A percentile compares a stretch with the other conserved stretches of the same genome.
phyloP scores from a whole-genome alignment of 2,888 invertebrate species.

The Pecten maximus region DNA sequence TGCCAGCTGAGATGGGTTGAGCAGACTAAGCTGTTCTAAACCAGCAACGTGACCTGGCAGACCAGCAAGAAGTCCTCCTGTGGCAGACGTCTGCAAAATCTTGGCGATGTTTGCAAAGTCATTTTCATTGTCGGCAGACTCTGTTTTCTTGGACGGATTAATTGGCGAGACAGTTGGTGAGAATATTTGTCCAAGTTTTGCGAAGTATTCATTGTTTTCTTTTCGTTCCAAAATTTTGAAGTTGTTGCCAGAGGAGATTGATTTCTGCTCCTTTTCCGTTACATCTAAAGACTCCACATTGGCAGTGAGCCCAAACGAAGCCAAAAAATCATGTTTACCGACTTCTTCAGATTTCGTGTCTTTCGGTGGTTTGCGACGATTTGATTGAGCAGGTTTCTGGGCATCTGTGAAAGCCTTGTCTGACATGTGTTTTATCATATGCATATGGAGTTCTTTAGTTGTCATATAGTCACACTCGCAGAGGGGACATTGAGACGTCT shows the following conservation, averaged over 20 bases:
- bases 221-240: constrained; percentile 60
- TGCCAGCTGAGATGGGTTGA: constrained; percentile 44
- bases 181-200: constrained; percentile 67
- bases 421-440: constrained; percentile 77
- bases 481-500: constrained; percentile 75
- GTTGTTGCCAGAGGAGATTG: constrained; percentile 50
- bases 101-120: constrained; percentile 60
- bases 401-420: constrained; percentile 71
- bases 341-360: constrained; percentile 60
- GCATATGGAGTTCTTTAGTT: constrained; percentile 70
- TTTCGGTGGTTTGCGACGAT: constrained; percentile 57
- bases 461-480: constrained; percentile 87
- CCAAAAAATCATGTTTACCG: constrained; percentile 90
- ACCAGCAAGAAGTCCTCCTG: constrained; percentile 50
- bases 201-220: constrained; percentile 73
- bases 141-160: constrained; percentile 56
- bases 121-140: constrained; percentile 40
- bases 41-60: constrained; percentile 31
- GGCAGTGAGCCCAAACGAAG: constrained; percentile 86
- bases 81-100: constrained; percentile 62
- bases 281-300: constrained; percentile 81
- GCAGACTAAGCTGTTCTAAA: constrained; percentile 41
- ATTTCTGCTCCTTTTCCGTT: constrained; percentile 37
- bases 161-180: constrained; percentile 58
- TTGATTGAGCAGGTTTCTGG: constrained; percentile 82